A percentile compares a stretch with the other conserved stretches of the same genome.
Evolutionary conservation across 2,113 vertebrate species (phyloP).

Genomic region (Pedionomus torquatus): DNA sequence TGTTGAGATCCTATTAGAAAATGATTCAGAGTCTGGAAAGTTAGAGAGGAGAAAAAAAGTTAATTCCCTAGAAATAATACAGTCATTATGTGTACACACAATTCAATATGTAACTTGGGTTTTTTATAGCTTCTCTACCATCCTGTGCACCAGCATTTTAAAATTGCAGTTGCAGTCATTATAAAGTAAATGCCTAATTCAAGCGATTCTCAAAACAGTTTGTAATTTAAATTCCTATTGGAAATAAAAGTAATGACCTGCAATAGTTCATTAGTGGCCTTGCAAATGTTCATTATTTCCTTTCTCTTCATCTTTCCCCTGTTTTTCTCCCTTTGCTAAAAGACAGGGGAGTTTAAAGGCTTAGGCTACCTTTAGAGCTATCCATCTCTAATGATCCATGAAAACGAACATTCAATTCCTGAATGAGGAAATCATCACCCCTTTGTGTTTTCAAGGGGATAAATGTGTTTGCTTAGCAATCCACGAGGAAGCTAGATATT

Average conservation of each 20-base stretch:
- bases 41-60: not conserved
- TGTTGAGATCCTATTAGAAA: constrained; percentile 51
- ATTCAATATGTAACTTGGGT: constrained; percentile 23
- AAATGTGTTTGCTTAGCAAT: not conserved
- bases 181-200: constrained; percentile 28
- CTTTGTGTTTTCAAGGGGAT: not conserved
- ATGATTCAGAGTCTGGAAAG: constrained; percentile 50
- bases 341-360: constrained; percentile 25
- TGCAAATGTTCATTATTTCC: constrained; percentile 6
- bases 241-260: constrained; percentile 39
- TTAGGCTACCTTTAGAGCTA: constrained; percentile 36
- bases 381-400: constrained; percentile 5
- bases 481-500: not conserved
- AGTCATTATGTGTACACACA: constrained; percentile 43
- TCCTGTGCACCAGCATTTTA: not conserved
- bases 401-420: not conserved
- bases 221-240: constrained; percentile 51
- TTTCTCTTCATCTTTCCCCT: not conserved
- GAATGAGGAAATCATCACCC: constrained; percentile 11
- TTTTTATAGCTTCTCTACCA: constrained; percentile 39
- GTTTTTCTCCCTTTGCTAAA: not conserved
- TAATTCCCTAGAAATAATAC: constrained; percentile 50
- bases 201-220: constrained; percentile 37
- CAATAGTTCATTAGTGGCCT: constrained; percentile 30
- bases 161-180: constrained; percentile 26